phyloP scores from a whole-genome alignment of 2,888 invertebrate genomes.

The Drosophila leonis region DNA sequence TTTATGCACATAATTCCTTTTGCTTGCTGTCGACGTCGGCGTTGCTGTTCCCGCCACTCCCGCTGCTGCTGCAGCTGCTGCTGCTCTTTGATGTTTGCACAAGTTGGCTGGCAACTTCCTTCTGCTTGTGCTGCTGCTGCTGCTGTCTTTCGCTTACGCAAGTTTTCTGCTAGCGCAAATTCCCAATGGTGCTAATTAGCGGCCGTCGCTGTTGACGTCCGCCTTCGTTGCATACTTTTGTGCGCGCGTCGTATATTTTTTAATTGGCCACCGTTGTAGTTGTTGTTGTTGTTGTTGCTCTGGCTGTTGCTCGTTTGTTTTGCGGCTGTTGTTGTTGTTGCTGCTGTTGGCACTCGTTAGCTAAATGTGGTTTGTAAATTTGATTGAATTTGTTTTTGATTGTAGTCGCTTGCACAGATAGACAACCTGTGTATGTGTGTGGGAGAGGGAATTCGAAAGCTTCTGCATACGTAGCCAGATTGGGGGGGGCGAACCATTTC shows the following conservation, averaged over 20 bases:
- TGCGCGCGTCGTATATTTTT: constrained; percentile 72
- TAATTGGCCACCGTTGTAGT: constrained; percentile 61
- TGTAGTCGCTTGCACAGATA: constrained; percentile 23
- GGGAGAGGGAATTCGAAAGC: too few relatives aligned
- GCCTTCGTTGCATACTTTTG: constrained; percentile 61
- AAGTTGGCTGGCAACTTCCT: constrained; percentile 60
- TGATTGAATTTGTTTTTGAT: constrained; percentile 58
- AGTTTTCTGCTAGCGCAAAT: constrained; percentile 65
- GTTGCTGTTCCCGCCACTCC: constrained; percentile 12
- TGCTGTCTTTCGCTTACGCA: constrained; percentile 36
- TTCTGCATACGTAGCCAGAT: constrained; percentile 5
- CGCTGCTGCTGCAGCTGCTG: constrained; percentile 43
- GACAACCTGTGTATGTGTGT: background rate
- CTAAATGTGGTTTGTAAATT: constrained; percentile 55
- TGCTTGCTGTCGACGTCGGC: constrained; percentile 22
- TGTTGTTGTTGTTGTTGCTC: constrained; percentile 26
- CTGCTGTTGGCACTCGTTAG: constrained; percentile 44
- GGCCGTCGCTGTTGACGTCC: constrained; percentile 65
- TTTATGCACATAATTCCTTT: constrained; percentile 63
- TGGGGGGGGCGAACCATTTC: background rate
- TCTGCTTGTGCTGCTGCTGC: constrained; percentile 32
- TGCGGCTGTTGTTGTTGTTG: constrained; percentile 20
- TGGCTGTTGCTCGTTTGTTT: constrained; percentile 24
- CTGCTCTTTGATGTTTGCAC: constrained; percentile 79
- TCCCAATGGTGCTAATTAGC: constrained; percentile 86